Conservation (phyloP, 2,888 invertebrate genomes). For the Tridacna crocea region DNA sequence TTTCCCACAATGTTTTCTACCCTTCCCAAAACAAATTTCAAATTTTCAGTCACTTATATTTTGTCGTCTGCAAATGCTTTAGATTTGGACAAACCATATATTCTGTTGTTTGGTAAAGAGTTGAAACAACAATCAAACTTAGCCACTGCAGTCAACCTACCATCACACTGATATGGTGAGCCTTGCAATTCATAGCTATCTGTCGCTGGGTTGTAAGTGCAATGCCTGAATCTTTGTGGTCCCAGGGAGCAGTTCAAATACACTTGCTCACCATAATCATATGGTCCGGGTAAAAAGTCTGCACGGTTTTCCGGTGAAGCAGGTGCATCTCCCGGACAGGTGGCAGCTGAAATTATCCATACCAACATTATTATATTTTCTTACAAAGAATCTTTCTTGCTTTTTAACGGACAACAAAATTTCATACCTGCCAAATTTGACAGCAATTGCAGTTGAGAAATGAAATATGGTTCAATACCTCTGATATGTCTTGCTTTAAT, state of each 20-base stretch:
- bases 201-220: slow-evolving; percentile 66
- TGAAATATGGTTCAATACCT: no score
- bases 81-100: no score
- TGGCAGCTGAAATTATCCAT: slow-evolving; percentile 17
- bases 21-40: no score
- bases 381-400: background rate
- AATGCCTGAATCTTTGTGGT: slow-evolving; percentile 57
- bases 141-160: slow-evolving; percentile 41
- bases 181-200: slow-evolving; percentile 72
- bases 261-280: slow-evolving; percentile 60
- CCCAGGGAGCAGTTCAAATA: slow-evolving; percentile 66
- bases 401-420: background rate
- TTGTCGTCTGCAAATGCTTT: no score
- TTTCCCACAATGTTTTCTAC: no score
- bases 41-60: no score
- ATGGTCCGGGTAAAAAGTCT: slow-evolving; percentile 33
- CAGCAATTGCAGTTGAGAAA: no score
- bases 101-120: no score
- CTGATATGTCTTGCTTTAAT: no score
- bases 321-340: background rate
- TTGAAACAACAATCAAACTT: no score
- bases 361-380: background rate
- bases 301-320: slow-evolving; percentile 1
- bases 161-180: slow-evolving; percentile 74
- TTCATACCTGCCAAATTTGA: no score